Conservation (phyloP, 2,113 vertebrate species). For the Alaudala cheleensis region DNA sequence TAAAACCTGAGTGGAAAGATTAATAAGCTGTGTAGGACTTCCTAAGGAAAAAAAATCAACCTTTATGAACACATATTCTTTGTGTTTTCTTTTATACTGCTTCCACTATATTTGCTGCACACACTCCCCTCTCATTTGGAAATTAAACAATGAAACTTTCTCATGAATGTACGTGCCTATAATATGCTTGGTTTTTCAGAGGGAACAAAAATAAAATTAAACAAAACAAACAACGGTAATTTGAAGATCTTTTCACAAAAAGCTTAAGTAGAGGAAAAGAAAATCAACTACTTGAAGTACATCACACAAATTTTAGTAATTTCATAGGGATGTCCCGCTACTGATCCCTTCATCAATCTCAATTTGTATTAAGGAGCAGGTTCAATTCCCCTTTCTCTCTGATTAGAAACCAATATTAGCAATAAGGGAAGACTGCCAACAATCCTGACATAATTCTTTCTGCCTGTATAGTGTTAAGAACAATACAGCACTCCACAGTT, state of each 20-base stretch:
- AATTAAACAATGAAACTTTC: not conserved
- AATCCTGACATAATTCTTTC: not conserved
- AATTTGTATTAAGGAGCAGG: not conserved
- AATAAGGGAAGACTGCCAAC: not conserved
- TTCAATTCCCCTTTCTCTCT: not conserved
- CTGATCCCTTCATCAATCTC: not conserved
- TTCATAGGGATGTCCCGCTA: not conserved
- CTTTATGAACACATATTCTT: not conserved
- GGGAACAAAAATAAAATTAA: not conserved
- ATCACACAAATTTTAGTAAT: not conserved
- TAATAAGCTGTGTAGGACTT: not conserved
- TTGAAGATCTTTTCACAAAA: not conserved
- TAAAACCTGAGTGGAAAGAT: slow-evolving; percentile 71
- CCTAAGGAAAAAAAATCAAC: not conserved
- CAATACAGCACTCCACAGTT: not conserved
- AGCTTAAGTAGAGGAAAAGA: not conserved
- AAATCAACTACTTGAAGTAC: not conserved
- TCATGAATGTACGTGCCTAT: not conserved
- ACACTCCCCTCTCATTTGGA: not conserved
- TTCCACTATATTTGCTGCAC: not conserved
- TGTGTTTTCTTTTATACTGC: not conserved
- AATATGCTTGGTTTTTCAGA: not conserved
- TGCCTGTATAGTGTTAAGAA: not conserved
- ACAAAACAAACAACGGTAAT: not conserved
- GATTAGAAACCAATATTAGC: not conserved